Evolutionary conservation across 2,113 vertebrate species (phyloP).

Genomic region (Desmodus rotundus): DNA sequence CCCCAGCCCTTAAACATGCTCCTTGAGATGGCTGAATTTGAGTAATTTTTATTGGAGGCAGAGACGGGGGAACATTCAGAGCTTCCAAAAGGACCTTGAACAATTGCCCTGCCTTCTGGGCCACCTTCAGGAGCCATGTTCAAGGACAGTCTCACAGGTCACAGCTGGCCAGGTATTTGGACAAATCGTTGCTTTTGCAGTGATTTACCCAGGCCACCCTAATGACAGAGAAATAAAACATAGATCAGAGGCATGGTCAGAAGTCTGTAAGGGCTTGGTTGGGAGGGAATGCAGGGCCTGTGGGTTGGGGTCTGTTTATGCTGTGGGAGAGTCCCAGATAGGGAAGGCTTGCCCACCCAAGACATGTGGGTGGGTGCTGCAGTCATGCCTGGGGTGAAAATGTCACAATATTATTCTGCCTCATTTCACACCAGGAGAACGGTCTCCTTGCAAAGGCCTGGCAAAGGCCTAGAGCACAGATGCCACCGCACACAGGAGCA

Average conservation of each 20-base stretch:
- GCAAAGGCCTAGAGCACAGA: not conserved
- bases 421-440: not conserved
- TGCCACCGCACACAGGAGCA: not conserved
- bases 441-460: not conserved
- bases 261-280: not conserved
- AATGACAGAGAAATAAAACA: not conserved
- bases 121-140: not conserved
- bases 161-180: conserved; percentile 1
- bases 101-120: not conserved
- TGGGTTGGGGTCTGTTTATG: not conserved
- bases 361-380: no score
- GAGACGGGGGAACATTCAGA: not conserved
- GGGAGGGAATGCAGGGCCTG: not conserved
- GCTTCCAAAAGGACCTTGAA: not conserved
- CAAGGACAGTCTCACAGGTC: not conserved
- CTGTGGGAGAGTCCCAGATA: not conserved
- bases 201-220: not conserved
- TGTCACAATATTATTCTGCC: not conserved
- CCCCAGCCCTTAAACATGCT: not conserved
- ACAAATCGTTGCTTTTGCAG: not conserved
- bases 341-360: not conserved
- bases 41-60: conserved; percentile 11
- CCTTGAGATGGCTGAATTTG: not conserved
- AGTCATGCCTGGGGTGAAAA: not conserved
- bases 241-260: not conserved